Evolutionary conservation across 2,888 invertebrate genomes (phyloP).

Genomic region (Bugula neritina): DNA sequence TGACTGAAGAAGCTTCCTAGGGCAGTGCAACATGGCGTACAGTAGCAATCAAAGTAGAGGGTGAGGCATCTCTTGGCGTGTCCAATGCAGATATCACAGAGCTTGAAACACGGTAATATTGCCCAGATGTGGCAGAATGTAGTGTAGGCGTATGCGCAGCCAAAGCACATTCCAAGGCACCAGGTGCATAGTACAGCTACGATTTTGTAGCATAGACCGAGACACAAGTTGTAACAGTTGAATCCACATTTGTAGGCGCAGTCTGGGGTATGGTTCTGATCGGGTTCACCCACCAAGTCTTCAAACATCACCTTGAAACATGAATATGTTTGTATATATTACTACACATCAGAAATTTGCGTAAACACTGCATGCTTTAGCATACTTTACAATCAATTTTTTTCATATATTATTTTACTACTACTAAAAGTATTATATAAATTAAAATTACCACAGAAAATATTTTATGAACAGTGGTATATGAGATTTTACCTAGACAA

Average conservation of each 20-base stretch:
- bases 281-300: slow-evolving; percentile 37
- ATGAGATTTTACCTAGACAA: too few species aligned
- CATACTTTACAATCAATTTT: too few species aligned
- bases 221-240: slow-evolving; percentile 63
- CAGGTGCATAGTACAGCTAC: slow-evolving; percentile 65
- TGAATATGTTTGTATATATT: background rate
- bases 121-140: slow-evolving; percentile 66
- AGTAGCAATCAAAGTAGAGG: slow-evolving; percentile 60
- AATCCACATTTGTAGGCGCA: slow-evolving; percentile 67
- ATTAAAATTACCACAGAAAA: too few species aligned
- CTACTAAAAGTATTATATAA: too few species aligned
- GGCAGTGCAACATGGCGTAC: slow-evolving; percentile 61
- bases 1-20: slow-evolving; percentile 59
- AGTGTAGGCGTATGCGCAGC: slow-evolving; percentile 53
- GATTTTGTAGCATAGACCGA: slow-evolving; percentile 65
- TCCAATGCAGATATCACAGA: slow-evolving; percentile 64
- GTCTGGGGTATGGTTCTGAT: slow-evolving; percentile 54
- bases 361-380: too few species aligned
- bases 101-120: slow-evolving; percentile 62
- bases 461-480: too few species aligned
- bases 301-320: slow-evolving; percentile 54
- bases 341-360: background rate
- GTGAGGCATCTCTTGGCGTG: slow-evolving; percentile 60
- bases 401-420: too few species aligned
- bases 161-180: slow-evolving; percentile 61